phyloP scores from a whole-genome alignment of 2,888 invertebrate species.

The Brachyopa scutellaris region DNA sequence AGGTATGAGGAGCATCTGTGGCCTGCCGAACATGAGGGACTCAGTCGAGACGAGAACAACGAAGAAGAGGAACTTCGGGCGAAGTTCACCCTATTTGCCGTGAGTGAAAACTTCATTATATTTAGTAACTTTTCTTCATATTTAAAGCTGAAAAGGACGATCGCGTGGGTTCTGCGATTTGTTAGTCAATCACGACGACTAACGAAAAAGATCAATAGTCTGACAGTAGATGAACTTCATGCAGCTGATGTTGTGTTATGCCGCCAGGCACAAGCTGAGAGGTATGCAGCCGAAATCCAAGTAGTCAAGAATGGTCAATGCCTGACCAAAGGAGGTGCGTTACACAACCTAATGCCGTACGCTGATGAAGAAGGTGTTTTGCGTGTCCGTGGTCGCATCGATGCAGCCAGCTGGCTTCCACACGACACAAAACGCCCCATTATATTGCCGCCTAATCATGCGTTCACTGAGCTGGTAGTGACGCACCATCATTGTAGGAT shows the following conservation, averaged over 20 bases:
- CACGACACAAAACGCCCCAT: conserved; percentile 36
- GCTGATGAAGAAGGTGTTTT: conserved; percentile 28
- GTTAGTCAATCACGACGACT: not conserved
- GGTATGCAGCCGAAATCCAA: conserved; percentile 12
- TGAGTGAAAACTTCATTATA: conserved; percentile 1
- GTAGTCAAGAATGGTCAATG: not conserved
- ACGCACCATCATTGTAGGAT: not conserved
- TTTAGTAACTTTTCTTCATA: conserved; percentile 15
- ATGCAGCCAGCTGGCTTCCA: conserved; percentile 56
- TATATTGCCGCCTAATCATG: conserved; percentile 47
- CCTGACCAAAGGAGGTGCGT: not conserved
- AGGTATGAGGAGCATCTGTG: not conserved
- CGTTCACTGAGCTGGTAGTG: conserved; percentile 40
- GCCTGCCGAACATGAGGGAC: not conserved
- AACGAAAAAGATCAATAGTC: not conserved
- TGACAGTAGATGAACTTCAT: not conserved
- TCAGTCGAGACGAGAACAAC: not conserved
- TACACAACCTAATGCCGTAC: conserved; percentile 35
- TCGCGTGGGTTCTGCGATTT: not conserved
- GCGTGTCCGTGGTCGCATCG: conserved; percentile 49
- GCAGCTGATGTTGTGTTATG: not conserved
- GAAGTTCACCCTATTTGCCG: conserved; percentile 18
- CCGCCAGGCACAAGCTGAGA: not conserved
- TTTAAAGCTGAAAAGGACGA: not conserved
- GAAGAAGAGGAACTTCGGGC: conserved; percentile 35